Conservation (phyloP, 2,888 invertebrate species). For the Ichneumon xanthorius region DNA sequence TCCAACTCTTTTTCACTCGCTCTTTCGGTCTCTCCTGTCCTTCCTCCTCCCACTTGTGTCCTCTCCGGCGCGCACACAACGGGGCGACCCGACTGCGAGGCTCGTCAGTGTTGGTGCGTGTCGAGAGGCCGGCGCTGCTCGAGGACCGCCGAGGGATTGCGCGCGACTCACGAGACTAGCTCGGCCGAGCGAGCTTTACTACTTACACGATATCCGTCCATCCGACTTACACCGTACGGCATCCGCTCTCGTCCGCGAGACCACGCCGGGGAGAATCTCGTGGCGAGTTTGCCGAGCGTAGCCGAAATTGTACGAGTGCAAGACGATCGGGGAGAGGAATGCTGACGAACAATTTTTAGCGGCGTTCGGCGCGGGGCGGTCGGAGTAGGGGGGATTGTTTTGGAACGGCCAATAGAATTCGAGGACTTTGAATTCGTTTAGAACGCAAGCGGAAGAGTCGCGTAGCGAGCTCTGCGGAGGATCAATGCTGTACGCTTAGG, state of each 20-base stretch:
- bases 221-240: neutral
- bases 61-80: constrained; percentile 14
- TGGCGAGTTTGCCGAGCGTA: neutral
- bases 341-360: neutral
- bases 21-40: constrained; percentile 30
- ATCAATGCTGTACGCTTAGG: neutral
- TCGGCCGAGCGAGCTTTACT: constrained; percentile 17
- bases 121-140: neutral
- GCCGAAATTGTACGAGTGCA: constrained; percentile 6
- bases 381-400: neutral
- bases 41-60: constrained; percentile 30
- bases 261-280: neutral
- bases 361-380: neutral
- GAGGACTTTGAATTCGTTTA: neutral
- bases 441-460: neutral
- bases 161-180: constrained; percentile 50
- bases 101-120: constrained; percentile 23
- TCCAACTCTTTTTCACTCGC: constrained; percentile 38
- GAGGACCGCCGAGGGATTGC: constrained; percentile 52
- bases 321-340: neutral
- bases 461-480: neutral
- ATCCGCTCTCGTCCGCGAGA: neutral
- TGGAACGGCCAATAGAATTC: neutral
- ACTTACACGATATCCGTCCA: constrained; percentile 17
- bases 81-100: constrained; percentile 36